Conservation (phyloP, 2,888 invertebrate genomes). For the Polydrusus tereticollis region DNA sequence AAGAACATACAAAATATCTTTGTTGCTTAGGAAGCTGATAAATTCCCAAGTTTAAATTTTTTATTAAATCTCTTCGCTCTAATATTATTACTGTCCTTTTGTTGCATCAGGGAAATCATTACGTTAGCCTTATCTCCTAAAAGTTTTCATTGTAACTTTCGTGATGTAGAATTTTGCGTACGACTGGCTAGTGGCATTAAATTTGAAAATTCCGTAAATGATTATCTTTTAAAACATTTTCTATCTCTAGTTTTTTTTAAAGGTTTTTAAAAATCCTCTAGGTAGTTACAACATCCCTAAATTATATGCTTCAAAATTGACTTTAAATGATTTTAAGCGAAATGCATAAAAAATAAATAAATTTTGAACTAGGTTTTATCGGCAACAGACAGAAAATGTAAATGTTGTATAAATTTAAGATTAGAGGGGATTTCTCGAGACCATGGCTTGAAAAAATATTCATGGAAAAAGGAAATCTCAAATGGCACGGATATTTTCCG, state of each 20-base stretch:
- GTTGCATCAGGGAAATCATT: neutral
- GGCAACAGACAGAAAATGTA: slow-evolving; percentile 31
- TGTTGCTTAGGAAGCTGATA: no score
- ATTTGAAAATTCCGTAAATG: no score
- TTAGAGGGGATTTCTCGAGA: slow-evolving; percentile 22
- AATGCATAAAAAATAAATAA: slow-evolving; percentile 11
- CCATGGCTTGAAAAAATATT: slow-evolving; percentile 26
- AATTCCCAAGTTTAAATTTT: neutral
- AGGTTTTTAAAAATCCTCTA: neutral
- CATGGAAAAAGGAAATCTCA: slow-evolving; percentile 9
- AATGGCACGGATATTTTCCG: slow-evolving; percentile 1
- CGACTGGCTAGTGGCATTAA: no score
- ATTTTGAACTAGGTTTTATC: slow-evolving; percentile 12
- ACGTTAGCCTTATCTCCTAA: neutral
- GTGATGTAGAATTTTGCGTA: neutral
- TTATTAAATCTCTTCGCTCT: neutral
- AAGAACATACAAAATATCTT: no score
- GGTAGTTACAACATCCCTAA: neutral
- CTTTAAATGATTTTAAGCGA: neutral
- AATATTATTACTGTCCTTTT: neutral
- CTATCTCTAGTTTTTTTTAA: no score
- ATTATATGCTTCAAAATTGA: neutral
- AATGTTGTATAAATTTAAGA: slow-evolving; percentile 30
- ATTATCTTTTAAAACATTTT: no score
- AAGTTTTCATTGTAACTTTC: neutral